Evolutionary conservation across 2,888 invertebrate genomes (phyloP).

Genomic region (Scaptomyza parva): DNA sequence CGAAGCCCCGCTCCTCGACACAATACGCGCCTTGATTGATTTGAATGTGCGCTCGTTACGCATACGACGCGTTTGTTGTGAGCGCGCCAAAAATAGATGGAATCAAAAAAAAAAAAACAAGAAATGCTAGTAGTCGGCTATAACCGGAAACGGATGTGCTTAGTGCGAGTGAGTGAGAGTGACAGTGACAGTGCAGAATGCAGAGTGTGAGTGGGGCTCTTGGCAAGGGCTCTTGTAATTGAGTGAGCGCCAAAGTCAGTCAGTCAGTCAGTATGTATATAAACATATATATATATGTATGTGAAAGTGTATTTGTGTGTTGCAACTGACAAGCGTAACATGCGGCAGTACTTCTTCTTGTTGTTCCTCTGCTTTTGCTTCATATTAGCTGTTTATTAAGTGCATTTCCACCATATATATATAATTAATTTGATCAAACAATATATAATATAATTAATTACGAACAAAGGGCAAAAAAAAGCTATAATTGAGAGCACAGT

Average conservation of each 20-base stretch:
- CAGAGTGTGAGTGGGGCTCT: background rate
- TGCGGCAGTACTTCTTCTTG: constrained; percentile 2
- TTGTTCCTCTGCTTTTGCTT: constrained; percentile 1
- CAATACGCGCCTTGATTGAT: constrained; percentile 73
- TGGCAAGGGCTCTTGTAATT: constrained; percentile 36
- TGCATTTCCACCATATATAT: too few relatives aligned
- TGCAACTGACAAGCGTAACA: background rate
- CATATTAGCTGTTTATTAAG: too few relatives aligned
- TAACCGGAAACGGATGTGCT: constrained; percentile 74
- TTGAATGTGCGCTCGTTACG: constrained; percentile 75
- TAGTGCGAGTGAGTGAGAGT: constrained; percentile 48
- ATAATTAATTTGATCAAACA: too few relatives aligned
- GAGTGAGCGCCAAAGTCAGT: constrained; percentile 47
- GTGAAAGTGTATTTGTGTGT: constrained; percentile 1
- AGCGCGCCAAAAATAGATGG: constrained; percentile 59
- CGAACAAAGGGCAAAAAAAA: too few relatives aligned
- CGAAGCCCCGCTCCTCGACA: constrained; percentile 41
- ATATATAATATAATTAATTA: too few relatives aligned
- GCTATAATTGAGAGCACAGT: too few relatives aligned
- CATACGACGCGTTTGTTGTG: constrained; percentile 59
- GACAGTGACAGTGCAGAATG: constrained; percentile 2
- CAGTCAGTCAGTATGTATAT: background rate
- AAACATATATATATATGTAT: background rate
- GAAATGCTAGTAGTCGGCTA: constrained; percentile 29
- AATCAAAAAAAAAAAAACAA: background rate